Base-by-base conservation (phyloP, 1,140 invertebrate genomes). In the Caligus rogercresseyi region DNA sequence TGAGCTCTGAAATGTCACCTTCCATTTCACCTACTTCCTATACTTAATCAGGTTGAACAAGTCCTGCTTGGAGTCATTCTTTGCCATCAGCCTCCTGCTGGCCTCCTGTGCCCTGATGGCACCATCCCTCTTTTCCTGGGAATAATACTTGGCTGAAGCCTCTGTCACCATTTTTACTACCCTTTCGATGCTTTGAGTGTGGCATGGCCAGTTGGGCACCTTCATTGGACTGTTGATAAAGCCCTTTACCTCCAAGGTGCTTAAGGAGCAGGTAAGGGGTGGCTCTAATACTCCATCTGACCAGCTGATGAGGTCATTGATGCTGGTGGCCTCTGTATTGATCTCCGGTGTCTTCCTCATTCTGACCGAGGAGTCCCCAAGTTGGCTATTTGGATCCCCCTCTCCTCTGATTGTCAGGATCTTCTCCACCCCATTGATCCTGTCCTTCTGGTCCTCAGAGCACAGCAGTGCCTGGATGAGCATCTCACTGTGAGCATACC, bases 231-330 rank as follows among this genome's bases (percentile, higher is more conserved):
- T 43, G 7, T 58, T 21, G 56, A 61, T 62, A 20, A 62, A 62
- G 14, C 54, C 21, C 24, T 52, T 43, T 25, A 61, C 31, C 21
- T 61, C 60, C 3, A 52, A 62, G 18, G 43, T 57, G n/a, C 43
- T 57, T 54, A 55, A 64, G 15, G 64, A 62, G 15, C 26, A 65
- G 18, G 54, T 68, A 20, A 67, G 64, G 26, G 66, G 67, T 59
- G 67, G 65, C 14, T 54, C 54, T 13, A 16, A 57, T 11, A 62
- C 18, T 25, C 18, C 43, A 14, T 43, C 31, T 54, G 25, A 62
- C 60, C 60, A 62, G 20, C 54, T n/a, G 14, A 58, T 24, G 15
- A 58, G 26, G 18, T n/a, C n/a, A n/a, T n/a, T n/a, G n/a, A n/a
- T n/a, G n/a, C n/a, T n/a, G n/a, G n/a, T n/a, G n/a, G n/a, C n/a